Percentiles rank a stretch among this genome's conserved stretches.
These are phyloP conservation scores for Arenicola marina DNA, from an alignment of 2,888 invertebrate species.

Conservation along the genomic window DNA sequence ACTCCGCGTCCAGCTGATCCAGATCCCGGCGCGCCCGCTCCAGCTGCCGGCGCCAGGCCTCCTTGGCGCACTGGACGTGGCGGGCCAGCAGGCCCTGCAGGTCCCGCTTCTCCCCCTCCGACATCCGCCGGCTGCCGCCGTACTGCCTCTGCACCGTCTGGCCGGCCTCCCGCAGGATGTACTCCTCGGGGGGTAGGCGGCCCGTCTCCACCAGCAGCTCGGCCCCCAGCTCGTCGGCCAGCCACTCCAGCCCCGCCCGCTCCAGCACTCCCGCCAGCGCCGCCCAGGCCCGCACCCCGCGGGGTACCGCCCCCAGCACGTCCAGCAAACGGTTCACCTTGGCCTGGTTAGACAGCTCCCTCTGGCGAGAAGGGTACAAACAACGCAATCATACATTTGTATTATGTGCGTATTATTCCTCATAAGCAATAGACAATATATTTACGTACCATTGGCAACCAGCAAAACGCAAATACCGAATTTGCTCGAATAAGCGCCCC, in stretches of 20 bases:
- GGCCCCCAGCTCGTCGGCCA: constrained; percentile 23
- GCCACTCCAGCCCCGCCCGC: constrained; percentile 17
- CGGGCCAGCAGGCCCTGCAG: constrained; percentile 20
- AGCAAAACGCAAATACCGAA: too few relatives aligned
- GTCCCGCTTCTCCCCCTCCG: constrained; percentile 27
- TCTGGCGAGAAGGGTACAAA: too few relatives aligned
- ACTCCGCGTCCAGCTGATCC: background rate
- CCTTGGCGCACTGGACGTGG: constrained; percentile 25
- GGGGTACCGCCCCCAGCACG: constrained; percentile 11
- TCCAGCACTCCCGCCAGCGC: constrained; percentile 26
- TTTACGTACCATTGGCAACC: too few relatives aligned
- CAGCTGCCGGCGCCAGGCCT: constrained; percentile 21
- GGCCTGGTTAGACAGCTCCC: constrained; percentile 18
- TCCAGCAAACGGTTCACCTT: constrained; percentile 24
- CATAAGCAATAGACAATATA: too few relatives aligned
- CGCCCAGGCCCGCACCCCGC: constrained; percentile 14
- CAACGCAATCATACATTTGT: too few relatives aligned
- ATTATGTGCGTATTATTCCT: too few relatives aligned
- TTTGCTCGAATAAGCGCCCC: too few relatives aligned
- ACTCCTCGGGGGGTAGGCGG: constrained; percentile 22
- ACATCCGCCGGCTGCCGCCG: constrained; percentile 19
- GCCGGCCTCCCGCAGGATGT: constrained; percentile 19
- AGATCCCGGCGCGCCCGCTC: constrained; percentile 12
- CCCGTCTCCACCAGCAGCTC: constrained; percentile 23
- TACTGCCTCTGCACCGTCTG: constrained; percentile 20